Evolutionary conservation across 2,797 vertebrate genomes (phyloP).

Genomic region (Varecia variegata): DNA sequence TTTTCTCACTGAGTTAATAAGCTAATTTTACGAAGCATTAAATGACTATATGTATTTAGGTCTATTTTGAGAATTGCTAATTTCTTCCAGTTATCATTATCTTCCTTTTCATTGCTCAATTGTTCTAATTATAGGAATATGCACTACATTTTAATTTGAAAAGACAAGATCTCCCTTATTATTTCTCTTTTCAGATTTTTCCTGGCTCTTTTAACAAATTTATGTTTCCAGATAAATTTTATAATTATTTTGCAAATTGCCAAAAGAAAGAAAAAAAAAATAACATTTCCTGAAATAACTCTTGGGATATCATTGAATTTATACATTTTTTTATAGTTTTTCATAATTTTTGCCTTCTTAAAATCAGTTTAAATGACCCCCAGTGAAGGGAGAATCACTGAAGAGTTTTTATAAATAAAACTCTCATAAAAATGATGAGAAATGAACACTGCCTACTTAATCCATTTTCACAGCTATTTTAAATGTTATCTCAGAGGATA

Average conservation of each 20-base stretch:
- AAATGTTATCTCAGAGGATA: neutral
- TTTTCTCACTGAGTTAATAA: neutral
- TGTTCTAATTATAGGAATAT: neutral
- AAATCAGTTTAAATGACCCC: neutral
- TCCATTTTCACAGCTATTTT: neutral
- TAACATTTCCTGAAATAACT: neutral
- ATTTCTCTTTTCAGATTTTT: neutral
- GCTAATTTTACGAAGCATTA: neutral
- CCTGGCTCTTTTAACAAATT: neutral
- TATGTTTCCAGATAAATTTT: neutral
- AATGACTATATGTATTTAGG: neutral
- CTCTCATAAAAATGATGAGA: neutral
- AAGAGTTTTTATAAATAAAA: neutral
- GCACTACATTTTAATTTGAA: neutral
- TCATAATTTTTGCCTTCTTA: neutral
- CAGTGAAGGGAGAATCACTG: neutral
- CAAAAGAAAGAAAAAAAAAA: neutral
- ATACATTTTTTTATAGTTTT: neutral
- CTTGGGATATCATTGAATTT: neutral
- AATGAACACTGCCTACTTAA: neutral
- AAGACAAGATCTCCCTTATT: neutral
- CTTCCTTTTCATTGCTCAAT: neutral
- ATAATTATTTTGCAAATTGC: neutral
- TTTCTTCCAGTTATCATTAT: neutral
- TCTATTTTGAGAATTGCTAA: neutral